These are phyloP conservation scores for Turdus rufiventris DNA, from an alignment of 2,113 vertebrate species.

Conservation along the genomic window DNA sequence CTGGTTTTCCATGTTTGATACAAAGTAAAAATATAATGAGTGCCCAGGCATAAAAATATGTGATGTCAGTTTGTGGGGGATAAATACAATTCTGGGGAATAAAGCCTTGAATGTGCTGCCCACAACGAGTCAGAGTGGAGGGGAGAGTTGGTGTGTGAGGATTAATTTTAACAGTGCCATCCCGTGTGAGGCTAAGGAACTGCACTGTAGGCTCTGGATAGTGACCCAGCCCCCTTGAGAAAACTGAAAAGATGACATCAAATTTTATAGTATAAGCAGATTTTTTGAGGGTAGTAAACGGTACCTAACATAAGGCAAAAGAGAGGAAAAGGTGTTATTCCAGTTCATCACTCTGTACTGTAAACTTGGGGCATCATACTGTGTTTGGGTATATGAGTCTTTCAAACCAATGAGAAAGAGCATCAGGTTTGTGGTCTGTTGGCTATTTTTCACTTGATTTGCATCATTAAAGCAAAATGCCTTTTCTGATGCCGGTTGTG, in stretches of 20 bases:
- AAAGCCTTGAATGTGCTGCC: neutral
- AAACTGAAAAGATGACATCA: neutral
- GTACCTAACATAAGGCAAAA: neutral
- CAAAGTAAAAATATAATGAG: conserved; percentile 1
- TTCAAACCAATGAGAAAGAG: neutral
- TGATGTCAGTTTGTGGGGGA: neutral
- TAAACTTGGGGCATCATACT: neutral
- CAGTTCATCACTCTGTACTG: neutral
- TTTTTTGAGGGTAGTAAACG: neutral
- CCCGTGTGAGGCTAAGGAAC: conserved; percentile 33
- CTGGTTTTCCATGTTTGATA: conserved; percentile 5
- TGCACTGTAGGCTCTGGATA: neutral
- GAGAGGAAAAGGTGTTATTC: neutral
- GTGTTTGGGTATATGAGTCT: neutral
- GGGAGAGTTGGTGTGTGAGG: neutral
- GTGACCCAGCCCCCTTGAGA: neutral
- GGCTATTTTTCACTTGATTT: neutral
- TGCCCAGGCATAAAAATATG: neutral
- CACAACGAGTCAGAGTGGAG: neutral
- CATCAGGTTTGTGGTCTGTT: neutral
- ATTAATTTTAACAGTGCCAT: conserved; percentile 53
- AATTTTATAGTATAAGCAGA: neutral
- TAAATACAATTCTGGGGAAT: neutral
- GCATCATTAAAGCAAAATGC: neutral
- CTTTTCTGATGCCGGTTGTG: neutral